These are phyloP conservation scores for Sepiola atlantica DNA, from an alignment of 2,888 invertebrate species.

Conservation along the genomic window DNA sequence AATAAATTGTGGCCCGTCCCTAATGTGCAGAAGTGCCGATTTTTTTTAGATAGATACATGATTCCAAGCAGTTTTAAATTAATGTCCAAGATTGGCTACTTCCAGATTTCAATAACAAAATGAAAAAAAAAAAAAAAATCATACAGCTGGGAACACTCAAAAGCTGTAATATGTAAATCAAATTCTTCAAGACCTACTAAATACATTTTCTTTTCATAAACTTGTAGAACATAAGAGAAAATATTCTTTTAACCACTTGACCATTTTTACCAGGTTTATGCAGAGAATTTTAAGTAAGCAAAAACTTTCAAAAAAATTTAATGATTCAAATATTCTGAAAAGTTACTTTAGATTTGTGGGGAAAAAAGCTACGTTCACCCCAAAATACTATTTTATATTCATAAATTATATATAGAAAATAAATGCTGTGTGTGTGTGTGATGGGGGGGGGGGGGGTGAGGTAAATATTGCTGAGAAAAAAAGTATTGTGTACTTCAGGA, in stretches of 20 bases:
- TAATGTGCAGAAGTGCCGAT: no score
- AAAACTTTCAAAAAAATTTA: background rate
- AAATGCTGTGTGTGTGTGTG: no score
- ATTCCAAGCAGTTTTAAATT: no score
- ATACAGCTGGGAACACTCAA: background rate
- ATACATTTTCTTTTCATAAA: background rate
- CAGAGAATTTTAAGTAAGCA: background rate
- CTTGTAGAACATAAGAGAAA: background rate
- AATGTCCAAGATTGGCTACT: background rate
- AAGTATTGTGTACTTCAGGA: background rate
- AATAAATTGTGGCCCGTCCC: no score
- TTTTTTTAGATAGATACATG: no score
- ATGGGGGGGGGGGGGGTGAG: no score
- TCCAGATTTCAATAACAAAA: background rate
- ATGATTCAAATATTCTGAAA: background rate
- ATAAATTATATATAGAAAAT: no score
- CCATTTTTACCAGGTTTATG: background rate
- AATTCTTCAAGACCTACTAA: background rate
- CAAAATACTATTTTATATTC: no score
- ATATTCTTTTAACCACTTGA: background rate
- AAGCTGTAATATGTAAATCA: background rate
- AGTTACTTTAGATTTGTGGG: background rate
- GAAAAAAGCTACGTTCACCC: no score
- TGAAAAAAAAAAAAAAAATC: background rate
- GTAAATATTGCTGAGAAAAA: background rate